Conservation (phyloP, 1,140 invertebrate genomes). For the Liolophura sinensis region DNA sequence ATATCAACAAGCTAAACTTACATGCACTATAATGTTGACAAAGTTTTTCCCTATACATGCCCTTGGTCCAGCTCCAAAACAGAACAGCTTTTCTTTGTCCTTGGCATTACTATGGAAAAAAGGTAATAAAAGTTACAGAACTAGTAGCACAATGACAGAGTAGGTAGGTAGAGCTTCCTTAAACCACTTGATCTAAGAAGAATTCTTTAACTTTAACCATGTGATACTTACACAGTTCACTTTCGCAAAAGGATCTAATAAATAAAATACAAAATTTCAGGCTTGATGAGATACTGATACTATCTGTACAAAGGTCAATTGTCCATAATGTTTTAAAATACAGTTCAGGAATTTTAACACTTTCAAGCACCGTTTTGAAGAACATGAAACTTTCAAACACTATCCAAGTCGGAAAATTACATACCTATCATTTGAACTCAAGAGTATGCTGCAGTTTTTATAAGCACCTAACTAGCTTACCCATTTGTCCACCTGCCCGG, state of each 20-base stretch:
- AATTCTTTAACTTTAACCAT: no score
- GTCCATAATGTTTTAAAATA: no score
- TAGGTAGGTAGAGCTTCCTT: background rate
- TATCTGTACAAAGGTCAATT: no score
- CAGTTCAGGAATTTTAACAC: background rate
- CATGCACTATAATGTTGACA: conserved; percentile 38
- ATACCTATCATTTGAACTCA: background rate
- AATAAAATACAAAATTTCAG: no score
- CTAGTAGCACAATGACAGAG: background rate
- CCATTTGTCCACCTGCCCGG: conserved; percentile 30
- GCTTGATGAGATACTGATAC: no score
- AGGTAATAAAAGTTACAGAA: background rate
- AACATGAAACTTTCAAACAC: background rate
- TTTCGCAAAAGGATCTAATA: no score
- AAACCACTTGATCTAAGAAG: background rate
- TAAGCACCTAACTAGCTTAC: conserved; percentile 12
- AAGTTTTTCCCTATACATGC: conserved; percentile 35
- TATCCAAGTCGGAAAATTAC: background rate
- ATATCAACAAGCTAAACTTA: conserved; percentile 13
- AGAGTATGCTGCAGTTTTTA: no score
- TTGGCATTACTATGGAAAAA: conserved; percentile 23
- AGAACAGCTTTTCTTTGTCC: conserved; percentile 30
- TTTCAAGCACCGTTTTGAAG: background rate
- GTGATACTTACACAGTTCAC: no score
- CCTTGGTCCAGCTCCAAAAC: conserved; percentile 37